phyloP scores from a whole-genome alignment of 2,113 vertebrate species.

The Bothrops jararaca region DNA sequence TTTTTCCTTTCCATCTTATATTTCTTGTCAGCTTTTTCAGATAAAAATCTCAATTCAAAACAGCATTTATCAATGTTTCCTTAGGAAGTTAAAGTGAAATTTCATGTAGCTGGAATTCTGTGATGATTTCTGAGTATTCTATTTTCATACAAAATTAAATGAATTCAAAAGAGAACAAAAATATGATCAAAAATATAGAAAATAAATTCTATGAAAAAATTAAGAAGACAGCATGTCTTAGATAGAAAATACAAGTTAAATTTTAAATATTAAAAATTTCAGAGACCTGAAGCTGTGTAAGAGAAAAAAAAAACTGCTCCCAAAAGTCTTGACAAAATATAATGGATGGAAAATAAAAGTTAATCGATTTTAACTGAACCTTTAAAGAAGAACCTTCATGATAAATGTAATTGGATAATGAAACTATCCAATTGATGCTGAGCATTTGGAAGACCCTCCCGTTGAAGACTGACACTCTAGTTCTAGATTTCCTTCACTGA shows the following conservation, averaged over 20 bases:
- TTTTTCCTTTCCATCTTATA: background rate
- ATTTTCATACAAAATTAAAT: background rate
- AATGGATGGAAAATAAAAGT: background rate
- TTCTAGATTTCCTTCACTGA: background rate
- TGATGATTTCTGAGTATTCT: background rate
- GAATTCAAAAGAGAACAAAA: background rate
- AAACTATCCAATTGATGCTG: background rate
- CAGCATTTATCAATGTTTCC: background rate
- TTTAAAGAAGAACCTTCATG: background rate
- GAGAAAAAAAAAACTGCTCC: background rate
- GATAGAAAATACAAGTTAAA: background rate
- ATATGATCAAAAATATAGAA: background rate
- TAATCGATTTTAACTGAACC: background rate
- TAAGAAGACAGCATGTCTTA: background rate
- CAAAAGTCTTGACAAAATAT: background rate
- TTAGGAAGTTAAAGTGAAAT: background rate
- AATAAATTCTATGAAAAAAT: background rate
- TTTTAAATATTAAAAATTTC: background rate
- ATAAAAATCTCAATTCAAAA: background rate
- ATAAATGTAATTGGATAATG: background rate
- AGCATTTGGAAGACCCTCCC: background rate
- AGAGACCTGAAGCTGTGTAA: background rate
- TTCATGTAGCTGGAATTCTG: background rate
- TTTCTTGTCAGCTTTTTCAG: background rate
- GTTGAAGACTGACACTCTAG: background rate